Evolutionary conservation across 2,113 vertebrate genomes (phyloP).

Genomic region (Procavia capensis): DNA sequence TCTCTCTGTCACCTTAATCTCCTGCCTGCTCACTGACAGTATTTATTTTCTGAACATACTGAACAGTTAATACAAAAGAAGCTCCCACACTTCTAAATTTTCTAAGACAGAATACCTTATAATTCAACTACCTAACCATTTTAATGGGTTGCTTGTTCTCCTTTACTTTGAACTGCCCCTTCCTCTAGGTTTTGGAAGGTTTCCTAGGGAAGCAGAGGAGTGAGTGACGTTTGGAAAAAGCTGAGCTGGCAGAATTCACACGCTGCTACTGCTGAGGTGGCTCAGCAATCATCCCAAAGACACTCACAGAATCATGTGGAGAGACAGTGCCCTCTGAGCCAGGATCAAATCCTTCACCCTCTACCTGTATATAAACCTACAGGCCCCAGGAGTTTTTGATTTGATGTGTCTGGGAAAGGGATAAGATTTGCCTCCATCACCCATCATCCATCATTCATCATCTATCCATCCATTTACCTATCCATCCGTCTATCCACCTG

Average conservation of each 20-base stretch:
- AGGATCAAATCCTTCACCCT: background rate
- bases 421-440: background rate
- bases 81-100: slow-evolving; percentile 76
- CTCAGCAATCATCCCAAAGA: background rate
- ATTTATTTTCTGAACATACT: slow-evolving; percentile 83
- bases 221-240: slow-evolving; percentile 59
- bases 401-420: background rate
- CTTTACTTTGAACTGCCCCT: slow-evolving; percentile 73
- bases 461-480: background rate
- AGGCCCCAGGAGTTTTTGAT: background rate
- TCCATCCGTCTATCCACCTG: background rate
- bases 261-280: background rate
- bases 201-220: slow-evolving; percentile 52
- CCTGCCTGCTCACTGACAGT: slow-evolving; percentile 79
- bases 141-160: slow-evolving; percentile 70
- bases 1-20: slow-evolving; percentile 80
- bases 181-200: slow-evolving; percentile 38
- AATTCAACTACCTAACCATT: slow-evolving; percentile 71
- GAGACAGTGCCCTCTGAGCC: background rate
- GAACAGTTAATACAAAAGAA: slow-evolving; percentile 80
- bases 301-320: background rate
- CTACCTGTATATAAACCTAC: background rate
- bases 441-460: no score
- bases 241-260: background rate
- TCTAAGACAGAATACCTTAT: slow-evolving; percentile 76